phyloP scores from a whole-genome alignment of 2,888 invertebrate species.

The Galerucella calmariensis region DNA sequence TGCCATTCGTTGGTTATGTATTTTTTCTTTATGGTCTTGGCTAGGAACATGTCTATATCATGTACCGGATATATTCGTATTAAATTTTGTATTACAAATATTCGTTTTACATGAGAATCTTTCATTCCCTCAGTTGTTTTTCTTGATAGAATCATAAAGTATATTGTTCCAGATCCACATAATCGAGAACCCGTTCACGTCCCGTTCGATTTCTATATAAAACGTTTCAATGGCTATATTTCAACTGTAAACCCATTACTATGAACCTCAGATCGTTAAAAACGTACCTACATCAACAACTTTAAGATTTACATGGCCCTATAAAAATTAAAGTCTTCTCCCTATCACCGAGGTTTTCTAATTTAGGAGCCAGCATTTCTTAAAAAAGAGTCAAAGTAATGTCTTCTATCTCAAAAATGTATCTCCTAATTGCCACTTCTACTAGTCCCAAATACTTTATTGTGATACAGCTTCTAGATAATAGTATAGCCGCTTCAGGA shows the following conservation, averaged over 20 bases:
- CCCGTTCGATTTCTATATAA: neutral
- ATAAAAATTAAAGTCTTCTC: slow-evolving; percentile 19
- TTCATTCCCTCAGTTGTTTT: neutral
- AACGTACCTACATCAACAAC: neutral
- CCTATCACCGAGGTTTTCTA: slow-evolving; percentile 11
- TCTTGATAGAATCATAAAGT: neutral
- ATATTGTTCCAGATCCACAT: neutral
- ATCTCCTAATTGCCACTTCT: slow-evolving; percentile 29
- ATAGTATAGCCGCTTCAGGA: slow-evolving; percentile 1
- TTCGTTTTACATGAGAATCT: too few species aligned
- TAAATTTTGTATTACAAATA: neutral
- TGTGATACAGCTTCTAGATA: slow-evolving; percentile 8
- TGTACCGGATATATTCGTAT: neutral
- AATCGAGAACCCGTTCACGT: neutral
- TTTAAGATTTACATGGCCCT: slow-evolving; percentile 14
- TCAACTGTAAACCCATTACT: slow-evolving; percentile 1
- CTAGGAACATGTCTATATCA: too few species aligned
- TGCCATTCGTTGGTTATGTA: too few species aligned
- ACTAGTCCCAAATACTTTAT: slow-evolving; percentile 25
- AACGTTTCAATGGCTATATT: slow-evolving; percentile 4
- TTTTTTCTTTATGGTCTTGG: too few species aligned
- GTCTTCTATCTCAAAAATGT: slow-evolving; percentile 19
- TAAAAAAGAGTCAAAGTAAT: slow-evolving; percentile 15
- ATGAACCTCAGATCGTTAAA: slow-evolving; percentile 2
- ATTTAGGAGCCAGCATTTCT: slow-evolving; percentile 20